A percentile compares a stretch with the other conserved stretches of the same genome.
phyloP scores from a whole-genome alignment of 2,113 vertebrate species.

The Pogona vitticeps region DNA sequence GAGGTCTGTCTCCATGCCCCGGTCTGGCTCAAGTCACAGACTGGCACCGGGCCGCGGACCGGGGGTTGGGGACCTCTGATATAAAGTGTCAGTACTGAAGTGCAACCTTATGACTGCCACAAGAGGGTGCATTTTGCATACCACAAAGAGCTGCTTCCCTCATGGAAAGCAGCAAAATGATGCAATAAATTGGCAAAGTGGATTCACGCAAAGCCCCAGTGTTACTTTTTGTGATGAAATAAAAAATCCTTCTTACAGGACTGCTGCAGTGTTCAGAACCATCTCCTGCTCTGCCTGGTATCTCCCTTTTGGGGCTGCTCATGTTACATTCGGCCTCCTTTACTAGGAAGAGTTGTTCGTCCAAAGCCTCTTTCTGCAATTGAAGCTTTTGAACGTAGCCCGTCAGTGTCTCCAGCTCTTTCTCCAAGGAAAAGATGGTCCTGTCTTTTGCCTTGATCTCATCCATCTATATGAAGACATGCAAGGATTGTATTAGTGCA shows the following conservation, averaged over 20 bases:
- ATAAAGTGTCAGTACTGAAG: conserved; percentile 11
- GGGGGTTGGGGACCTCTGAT: too few species aligned
- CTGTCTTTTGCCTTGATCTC: conserved; percentile 98
- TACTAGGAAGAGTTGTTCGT: conserved; percentile 96
- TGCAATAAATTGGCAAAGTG: conserved; percentile 1
- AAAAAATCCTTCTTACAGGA: conserved; percentile 81
- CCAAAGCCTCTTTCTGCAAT: conserved; percentile 95
- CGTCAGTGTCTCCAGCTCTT: conserved; percentile 90
- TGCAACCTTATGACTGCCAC: conserved; percentile 4
- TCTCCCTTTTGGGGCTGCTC: conserved; percentile 96
- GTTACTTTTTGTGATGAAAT: conserved; percentile 22
- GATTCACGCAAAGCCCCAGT: not conserved
- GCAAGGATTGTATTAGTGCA: not conserved
- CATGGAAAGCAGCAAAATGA: conserved; percentile 32
- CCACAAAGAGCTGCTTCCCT: conserved; percentile 19
- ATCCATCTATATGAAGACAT: conserved; percentile 87
- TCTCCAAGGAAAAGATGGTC: conserved; percentile 95
- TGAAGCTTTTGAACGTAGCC: conserved; percentile 94
- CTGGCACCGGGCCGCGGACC: too few species aligned
- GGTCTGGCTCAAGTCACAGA: not conserved
- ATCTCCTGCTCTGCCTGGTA: conserved; percentile 93
- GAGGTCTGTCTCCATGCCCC: too few species aligned
- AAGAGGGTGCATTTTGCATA: conserved; percentile 1
- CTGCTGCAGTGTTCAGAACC: conserved; percentile 96
- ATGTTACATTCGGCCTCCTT: conserved; percentile 96